Evolutionary conservation across 1,140 invertebrate genomes (phyloP), one percentile per base, ranked within the genome.

Genomic region (Capitella teleta): DNA sequence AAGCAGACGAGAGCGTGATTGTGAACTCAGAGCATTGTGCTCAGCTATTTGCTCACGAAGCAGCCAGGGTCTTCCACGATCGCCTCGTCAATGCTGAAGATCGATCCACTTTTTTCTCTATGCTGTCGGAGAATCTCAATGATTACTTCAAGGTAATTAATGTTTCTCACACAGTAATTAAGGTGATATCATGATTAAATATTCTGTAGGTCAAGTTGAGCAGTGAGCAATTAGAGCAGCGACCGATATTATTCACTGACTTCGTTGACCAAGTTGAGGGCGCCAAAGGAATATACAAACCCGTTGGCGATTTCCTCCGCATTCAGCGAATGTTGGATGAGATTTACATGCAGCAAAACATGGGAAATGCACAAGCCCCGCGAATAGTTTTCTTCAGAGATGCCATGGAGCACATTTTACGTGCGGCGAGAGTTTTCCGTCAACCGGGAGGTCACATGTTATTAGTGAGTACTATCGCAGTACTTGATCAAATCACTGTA

Each of bases 31-130:
- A 68, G 23, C 63, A 64, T 51, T 61, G 57, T 32, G 64, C 63
- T n/a, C 62, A 67, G 53, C 51, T 70, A 28, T 63, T 72, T 55
- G 66, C 64, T 5, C 67, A 72, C 50, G 69, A 72, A 46, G 62
- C 61, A 2, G 69, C 64, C 1, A 70, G 86, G 54, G 84, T 89
- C 0, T 89, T 87, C 66, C 77, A 76, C 59, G 87, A 90, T 66
- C 76, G 86, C 10, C 75, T 91, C 0, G 81, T 82, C 21, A 81
- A 85, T 64, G 78, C 81, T 52, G 82, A 80, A 23, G 86, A 90
- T 64, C 77, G 79, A 51, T 78, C 81, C 38, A 82, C 80, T 77
- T 88, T 87, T 72, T 71, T 78, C 53, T 74, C 75, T 49, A 77
- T 81, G 49, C 70, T 88, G 37, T 78, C 80, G 45, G 80, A 82